A percentile compares a stretch with the other conserved stretches of the same genome.
Conservation (phyloP, 2,888 invertebrate species). For the Tromatobia lineatoria region DNA sequence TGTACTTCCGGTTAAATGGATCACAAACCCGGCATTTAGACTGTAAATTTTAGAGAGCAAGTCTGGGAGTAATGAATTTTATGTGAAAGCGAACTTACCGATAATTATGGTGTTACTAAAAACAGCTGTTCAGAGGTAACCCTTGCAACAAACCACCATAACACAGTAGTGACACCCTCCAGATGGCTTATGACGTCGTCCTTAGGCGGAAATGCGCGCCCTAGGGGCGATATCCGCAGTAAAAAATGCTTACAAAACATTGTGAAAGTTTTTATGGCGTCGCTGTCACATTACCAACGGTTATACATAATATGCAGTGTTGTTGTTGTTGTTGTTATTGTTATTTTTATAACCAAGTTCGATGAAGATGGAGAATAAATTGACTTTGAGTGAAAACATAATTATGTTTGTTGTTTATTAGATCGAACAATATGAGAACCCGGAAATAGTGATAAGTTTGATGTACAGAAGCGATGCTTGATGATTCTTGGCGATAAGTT, state of each 20-base stretch:
- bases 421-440: too few relatives aligned
- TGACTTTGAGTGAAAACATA: not conserved
- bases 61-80: too few relatives aligned
- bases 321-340: not conserved
- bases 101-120: too few relatives aligned
- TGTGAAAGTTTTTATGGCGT: constrained; percentile 2
- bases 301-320: not conserved
- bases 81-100: too few relatives aligned
- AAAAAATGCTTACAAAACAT: not conserved
- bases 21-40: too few relatives aligned
- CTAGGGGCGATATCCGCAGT: not conserved
- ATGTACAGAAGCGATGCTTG: not conserved
- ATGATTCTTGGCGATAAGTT: too few relatives aligned
- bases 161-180: too few relatives aligned
- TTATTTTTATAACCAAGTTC: not conserved
- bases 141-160: too few relatives aligned
- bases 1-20: too few relatives aligned
- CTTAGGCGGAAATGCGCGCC: constrained; percentile 1
- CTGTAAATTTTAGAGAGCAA: too few relatives aligned
- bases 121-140: too few relatives aligned
- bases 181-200: too few relatives aligned
- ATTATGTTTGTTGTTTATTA: not conserved
- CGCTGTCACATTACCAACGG: constrained; percentile 1
- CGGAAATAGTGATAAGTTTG: not conserved
- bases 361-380: not conserved